A percentile compares a stretch with the other conserved stretches of the same genome.
Evolutionary conservation across 1,140 invertebrate species (phyloP).

Genomic region (Trissolcus basalis): DNA sequence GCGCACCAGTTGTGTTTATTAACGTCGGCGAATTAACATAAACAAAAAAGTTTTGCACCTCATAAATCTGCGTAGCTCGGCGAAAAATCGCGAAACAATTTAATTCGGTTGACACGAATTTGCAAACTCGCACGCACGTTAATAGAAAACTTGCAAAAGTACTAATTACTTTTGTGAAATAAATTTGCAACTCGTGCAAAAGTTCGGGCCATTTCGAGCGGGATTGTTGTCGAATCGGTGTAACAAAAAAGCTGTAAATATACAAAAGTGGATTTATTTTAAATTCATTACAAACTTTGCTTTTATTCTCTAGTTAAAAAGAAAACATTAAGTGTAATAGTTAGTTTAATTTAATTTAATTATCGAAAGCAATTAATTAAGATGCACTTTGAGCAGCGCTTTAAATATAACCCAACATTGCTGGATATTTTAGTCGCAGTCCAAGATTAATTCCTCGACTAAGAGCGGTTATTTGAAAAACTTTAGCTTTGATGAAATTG

Average conservation of each 20-base stretch:
- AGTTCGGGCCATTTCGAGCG: constrained; percentile 8
- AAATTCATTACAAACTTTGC: not conserved
- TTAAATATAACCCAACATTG: no score
- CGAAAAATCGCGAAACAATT: constrained; percentile 6
- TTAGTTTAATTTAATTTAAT: not conserved
- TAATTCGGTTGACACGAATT: constrained; percentile 16
- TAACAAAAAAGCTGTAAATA: constrained; percentile 24
- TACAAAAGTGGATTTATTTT: constrained; percentile 13
- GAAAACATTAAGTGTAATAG: not conserved
- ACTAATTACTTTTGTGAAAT: constrained; percentile 26
- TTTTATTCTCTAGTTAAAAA: not conserved
- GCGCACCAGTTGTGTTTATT: not conserved
- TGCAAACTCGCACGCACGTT: constrained; percentile 9
- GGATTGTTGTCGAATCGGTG: constrained; percentile 14
- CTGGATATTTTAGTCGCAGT: no score
- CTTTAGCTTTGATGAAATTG: constrained; percentile 24
- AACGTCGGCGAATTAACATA: not conserved
- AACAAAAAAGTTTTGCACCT: not conserved
- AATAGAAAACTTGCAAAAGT: constrained; percentile 9
- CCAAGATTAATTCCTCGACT: no score
- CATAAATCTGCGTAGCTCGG: not conserved
- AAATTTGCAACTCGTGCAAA: constrained; percentile 12
- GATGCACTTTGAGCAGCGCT: no score
- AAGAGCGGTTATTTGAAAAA: no score
- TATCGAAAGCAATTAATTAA: not conserved